Percentiles rank a stretch among this genome's conserved stretches.
Evolutionary conservation across 2,113 vertebrate species (phyloP).

Genomic region (Rallus limicola): DNA sequence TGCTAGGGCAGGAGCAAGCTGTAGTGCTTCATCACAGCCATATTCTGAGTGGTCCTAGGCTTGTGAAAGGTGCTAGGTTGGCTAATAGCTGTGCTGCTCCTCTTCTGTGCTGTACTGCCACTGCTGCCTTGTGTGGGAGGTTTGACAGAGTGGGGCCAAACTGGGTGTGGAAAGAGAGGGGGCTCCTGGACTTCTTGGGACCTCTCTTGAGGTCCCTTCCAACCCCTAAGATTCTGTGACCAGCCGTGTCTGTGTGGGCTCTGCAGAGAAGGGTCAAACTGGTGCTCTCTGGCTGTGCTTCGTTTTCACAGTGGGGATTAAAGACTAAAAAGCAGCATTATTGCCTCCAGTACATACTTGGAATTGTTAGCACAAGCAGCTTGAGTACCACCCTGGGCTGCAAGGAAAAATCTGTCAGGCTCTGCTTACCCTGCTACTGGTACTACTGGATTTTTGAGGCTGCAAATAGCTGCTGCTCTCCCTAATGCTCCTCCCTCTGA

Average conservation of each 20-base stretch:
- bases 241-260: rapidly evolving
- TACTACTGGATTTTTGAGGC: neutral
- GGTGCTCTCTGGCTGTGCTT: neutral
- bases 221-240: too few species aligned
- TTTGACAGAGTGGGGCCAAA: too few species aligned
- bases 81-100: neutral
- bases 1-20: neutral
- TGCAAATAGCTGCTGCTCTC: neutral
- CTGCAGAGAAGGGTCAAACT: neutral
- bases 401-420: neutral
- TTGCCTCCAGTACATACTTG: neutral
- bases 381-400: neutral
- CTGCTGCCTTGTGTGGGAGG: neutral
- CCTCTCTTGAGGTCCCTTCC: too few species aligned
- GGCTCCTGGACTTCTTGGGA: too few species aligned
- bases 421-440: neutral
- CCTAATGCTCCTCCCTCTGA: neutral
- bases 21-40: neutral
- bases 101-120: neutral
- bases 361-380: neutral
- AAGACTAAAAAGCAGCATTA: neutral
- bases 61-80: neutral
- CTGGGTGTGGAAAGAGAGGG: neutral
- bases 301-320: neutral
- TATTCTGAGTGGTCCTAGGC: neutral